Percentiles rank a stretch among this genome's conserved stretches.
phyloP scores from a whole-genome alignment of 1,140 invertebrate genomes.

The Marisa cornuarietis region DNA sequence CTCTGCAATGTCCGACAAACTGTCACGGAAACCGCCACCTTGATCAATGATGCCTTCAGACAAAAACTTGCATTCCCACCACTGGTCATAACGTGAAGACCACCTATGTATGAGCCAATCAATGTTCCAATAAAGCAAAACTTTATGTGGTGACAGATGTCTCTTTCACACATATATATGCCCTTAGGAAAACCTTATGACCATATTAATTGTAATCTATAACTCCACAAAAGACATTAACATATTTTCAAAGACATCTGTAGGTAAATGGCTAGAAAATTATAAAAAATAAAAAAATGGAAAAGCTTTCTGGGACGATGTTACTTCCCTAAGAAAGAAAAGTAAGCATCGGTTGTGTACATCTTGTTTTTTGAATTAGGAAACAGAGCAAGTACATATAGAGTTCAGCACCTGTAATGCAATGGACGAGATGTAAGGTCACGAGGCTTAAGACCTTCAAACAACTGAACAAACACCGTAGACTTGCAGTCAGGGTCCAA shows the following conservation, averaged over 20 bases:
- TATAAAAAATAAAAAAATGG: too few relatives aligned
- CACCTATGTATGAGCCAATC: slow-evolving; percentile 45
- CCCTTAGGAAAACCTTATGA: not conserved
- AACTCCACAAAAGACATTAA: not conserved
- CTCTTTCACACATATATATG: too few relatives aligned
- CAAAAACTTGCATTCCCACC: slow-evolving; percentile 68
- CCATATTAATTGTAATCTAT: not conserved
- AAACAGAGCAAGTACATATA: too few relatives aligned
- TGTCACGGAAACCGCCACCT: slow-evolving; percentile 67
- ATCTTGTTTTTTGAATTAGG: too few relatives aligned
- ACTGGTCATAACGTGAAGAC: slow-evolving; percentile 61
- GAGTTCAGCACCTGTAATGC: slow-evolving; percentile 55
- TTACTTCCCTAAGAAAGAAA: too few relatives aligned
- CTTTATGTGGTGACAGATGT: too few relatives aligned
- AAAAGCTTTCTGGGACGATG: too few relatives aligned
- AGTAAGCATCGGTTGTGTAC: too few relatives aligned
- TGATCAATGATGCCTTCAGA: slow-evolving; percentile 67
- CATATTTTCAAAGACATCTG: too few relatives aligned
- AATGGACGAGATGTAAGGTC: slow-evolving; percentile 52
- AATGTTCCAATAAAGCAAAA: not conserved
- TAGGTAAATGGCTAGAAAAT: too few relatives aligned
- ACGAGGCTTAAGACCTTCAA: slow-evolving; percentile 62
- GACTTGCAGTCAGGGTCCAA: slow-evolving; percentile 56
- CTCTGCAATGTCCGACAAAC: slow-evolving; percentile 65
- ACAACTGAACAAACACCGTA: slow-evolving; percentile 62